phyloP scores from a whole-genome alignment of 2,888 invertebrate species.

The Alloplasta piceator region DNA sequence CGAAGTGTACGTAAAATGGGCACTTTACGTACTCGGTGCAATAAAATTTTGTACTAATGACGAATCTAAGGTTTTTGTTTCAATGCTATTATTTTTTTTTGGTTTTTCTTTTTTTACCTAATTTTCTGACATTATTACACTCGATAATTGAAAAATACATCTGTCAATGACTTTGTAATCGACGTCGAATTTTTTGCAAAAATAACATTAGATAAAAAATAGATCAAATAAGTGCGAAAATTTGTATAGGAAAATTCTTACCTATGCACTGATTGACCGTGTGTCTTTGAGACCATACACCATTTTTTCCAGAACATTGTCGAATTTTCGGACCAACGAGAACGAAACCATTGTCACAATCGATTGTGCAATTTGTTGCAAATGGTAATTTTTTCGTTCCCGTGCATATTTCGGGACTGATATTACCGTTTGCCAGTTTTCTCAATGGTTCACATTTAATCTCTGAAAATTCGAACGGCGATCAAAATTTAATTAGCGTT shows the following conservation, averaged over 20 bases:
- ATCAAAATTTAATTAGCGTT: no score
- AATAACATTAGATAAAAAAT: slow-evolving; percentile 14
- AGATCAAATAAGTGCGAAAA: neutral
- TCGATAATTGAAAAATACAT: neutral
- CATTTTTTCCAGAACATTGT: slow-evolving; percentile 85
- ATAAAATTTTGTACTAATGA: no score
- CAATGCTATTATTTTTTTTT: no score
- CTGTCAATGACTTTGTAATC: neutral
- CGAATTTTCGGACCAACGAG: slow-evolving; percentile 85
- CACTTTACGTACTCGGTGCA: no score
- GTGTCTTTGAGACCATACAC: slow-evolving; percentile 85
- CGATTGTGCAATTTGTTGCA: slow-evolving; percentile 85
- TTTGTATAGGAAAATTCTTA: slow-evolving; percentile 71
- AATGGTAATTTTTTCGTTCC: slow-evolving; percentile 84
- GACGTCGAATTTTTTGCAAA: neutral
- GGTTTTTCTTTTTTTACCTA: no score
- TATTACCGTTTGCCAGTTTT: slow-evolving; percentile 84
- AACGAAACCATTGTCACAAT: slow-evolving; percentile 86
- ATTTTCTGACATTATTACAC: no score
- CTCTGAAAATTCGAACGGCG: slow-evolving; percentile 73
- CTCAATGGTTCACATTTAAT: slow-evolving; percentile 84
- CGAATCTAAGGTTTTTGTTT: no score
- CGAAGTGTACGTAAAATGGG: no score
- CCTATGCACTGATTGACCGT: slow-evolving; percentile 84
- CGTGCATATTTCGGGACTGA: slow-evolving; percentile 85